Evolutionary conservation across 2,113 vertebrate genomes (phyloP).

Genomic region (Actenoides lindsayi): DNA sequence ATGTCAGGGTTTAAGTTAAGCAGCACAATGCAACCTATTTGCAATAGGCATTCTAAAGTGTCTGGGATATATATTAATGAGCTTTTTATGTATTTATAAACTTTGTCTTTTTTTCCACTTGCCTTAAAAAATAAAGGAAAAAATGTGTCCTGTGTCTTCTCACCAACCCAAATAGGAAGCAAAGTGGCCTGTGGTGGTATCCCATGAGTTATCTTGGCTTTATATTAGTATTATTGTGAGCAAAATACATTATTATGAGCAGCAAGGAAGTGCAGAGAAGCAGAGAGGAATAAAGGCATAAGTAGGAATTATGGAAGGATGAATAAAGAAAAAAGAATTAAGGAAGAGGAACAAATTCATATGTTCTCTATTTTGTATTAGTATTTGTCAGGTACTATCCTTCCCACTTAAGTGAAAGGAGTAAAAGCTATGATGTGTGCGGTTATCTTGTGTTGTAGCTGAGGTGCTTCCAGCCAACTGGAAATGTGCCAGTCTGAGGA

Average conservation of each 20-base stretch:
- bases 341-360: background rate
- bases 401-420: background rate
- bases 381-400: background rate
- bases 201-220: background rate
- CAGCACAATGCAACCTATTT: background rate
- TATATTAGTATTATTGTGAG: background rate
- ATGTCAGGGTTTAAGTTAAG: background rate
- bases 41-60: background rate
- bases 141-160: accelerated
- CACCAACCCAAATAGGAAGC: background rate
- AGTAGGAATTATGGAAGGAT: no score
- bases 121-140: background rate
- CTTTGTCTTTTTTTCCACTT: background rate
- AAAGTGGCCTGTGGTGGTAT: background rate
- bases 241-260: background rate
- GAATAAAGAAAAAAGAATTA: no score
- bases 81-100: background rate
- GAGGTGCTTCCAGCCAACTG: background rate
- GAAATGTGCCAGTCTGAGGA: background rate
- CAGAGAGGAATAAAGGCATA: background rate
- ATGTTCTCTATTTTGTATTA: background rate
- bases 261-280: background rate
- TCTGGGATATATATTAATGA: background rate
- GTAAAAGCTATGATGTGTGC: accelerated
- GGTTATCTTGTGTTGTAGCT: accelerated